Percentiles rank a stretch among this genome's conserved stretches.
These are phyloP conservation scores for Ramphastos sulfuratus DNA, from an alignment of 2,113 vertebrate species.

Conservation along the genomic window DNA sequence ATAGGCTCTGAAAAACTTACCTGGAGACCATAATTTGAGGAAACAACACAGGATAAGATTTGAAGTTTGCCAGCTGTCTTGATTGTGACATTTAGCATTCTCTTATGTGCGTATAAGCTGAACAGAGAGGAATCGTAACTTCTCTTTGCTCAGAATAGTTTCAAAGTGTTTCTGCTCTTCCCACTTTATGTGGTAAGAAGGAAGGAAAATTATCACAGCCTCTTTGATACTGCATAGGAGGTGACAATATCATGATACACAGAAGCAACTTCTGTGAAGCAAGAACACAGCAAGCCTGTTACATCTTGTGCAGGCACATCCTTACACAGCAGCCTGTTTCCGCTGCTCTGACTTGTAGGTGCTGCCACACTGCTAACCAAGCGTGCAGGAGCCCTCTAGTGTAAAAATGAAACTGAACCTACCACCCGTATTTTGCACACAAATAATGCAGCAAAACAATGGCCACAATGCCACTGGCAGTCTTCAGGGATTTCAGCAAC, in stretches of 20 bases:
- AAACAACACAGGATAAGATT: neutral
- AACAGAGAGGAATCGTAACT: neutral
- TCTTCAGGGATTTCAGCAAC: neutral
- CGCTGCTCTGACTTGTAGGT: neutral
- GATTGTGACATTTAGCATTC: neutral
- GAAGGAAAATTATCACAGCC: neutral
- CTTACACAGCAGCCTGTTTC: neutral
- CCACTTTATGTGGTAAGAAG: neutral
- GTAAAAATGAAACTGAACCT: neutral
- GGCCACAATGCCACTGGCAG: neutral
- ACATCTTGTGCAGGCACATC: neutral
- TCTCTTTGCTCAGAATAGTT: neutral
- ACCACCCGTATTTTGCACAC: neutral
- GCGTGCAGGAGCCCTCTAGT: constrained; percentile 59
- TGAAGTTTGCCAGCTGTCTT: neutral
- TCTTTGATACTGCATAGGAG: neutral
- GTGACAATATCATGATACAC: neutral
- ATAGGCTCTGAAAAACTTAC: neutral
- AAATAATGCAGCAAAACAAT: neutral
- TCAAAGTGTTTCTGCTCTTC: neutral
- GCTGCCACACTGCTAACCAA: neutral
- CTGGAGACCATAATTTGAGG: neutral
- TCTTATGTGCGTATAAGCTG: neutral
- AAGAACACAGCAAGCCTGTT: neutral
- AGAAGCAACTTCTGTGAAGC: neutral